A percentile compares a stretch with the other conserved stretches of the same genome.
phyloP scores from a whole-genome alignment of 2,888 invertebrate genomes.

The Entomobrya proxima region DNA sequence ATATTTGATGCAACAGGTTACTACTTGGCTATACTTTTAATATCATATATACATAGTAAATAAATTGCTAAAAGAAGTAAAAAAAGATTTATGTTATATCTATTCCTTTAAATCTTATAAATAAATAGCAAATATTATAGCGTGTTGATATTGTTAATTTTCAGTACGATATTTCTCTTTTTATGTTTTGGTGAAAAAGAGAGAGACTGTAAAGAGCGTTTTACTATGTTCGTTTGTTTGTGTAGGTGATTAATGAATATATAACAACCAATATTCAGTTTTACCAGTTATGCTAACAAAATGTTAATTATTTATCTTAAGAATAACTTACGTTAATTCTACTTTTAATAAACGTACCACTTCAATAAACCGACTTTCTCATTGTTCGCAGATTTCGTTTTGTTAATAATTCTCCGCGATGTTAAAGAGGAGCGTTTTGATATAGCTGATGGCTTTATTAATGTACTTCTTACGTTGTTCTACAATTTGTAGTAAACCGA shows the following conservation, averaged over 20 bases:
- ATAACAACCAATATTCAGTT: neutral
- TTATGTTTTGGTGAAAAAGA: neutral
- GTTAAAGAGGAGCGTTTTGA: neutral
- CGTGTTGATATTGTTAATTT: too few relatives aligned
- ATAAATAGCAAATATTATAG: too few relatives aligned
- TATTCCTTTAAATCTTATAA: too few relatives aligned
- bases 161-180: neutral
- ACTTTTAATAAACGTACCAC: too few relatives aligned
- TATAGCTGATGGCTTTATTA: neutral
- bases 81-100: too few relatives aligned
- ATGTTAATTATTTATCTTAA: too few relatives aligned
- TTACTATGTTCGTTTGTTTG: neutral
- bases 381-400: neutral
- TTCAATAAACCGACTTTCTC: too few relatives aligned
- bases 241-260: neutral
- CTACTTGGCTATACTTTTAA: too few relatives aligned
- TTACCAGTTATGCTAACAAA: neutral
- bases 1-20: too few relatives aligned
- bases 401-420: neutral
- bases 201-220: slow-evolving; percentile 54
- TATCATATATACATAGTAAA: too few relatives aligned
- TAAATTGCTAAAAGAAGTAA: too few relatives aligned
- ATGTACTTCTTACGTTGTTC: neutral
- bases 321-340: too few relatives aligned
- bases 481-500: neutral